Percentiles rank a stretch among this genome's conserved stretches.
These are phyloP conservation scores for Zootermopsis nevadensis DNA, from an alignment of 2,888 invertebrate genomes.

Conservation along the genomic window DNA sequence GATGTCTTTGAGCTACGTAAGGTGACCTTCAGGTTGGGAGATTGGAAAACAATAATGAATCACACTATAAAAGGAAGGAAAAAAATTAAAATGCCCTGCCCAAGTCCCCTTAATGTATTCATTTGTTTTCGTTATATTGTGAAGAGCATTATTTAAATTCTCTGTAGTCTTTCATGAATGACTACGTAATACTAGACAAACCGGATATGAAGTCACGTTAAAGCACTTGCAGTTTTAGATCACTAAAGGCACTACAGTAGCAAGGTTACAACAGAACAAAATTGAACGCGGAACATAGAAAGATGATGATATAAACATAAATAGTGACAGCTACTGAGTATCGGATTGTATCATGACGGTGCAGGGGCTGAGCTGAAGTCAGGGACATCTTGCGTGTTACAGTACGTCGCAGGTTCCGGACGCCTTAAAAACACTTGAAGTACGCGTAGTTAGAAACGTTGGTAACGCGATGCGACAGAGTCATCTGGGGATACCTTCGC, in stretches of 20 bases:
- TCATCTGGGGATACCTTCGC: no score
- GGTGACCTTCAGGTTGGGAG: background rate
- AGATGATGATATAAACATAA: background rate
- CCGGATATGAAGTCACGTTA: constrained; percentile 16
- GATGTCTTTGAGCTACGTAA: no score
- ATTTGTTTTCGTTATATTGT: background rate
- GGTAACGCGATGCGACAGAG: no score
- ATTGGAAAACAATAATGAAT: background rate
- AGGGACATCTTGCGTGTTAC: no score
- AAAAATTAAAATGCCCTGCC: background rate
- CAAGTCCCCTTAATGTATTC: background rate
- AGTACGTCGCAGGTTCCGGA: no score
- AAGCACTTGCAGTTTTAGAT: background rate
- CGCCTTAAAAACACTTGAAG: no score
- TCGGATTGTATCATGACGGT: background rate
- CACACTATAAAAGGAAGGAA: background rate
- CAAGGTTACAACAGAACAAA: background rate
- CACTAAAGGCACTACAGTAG: background rate
- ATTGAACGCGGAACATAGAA: background rate
- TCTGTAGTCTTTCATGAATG: constrained; percentile 8
- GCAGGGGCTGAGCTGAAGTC: background rate
- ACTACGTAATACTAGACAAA: background rate
- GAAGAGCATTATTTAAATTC: background rate
- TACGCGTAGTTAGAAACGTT: no score
- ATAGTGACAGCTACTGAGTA: no score